A percentile compares a stretch with the other conserved stretches of the same genome.
These are phyloP conservation scores for Mallotus villosus DNA, from an alignment of 2,797 vertebrate genomes.

Conservation along the genomic window DNA sequence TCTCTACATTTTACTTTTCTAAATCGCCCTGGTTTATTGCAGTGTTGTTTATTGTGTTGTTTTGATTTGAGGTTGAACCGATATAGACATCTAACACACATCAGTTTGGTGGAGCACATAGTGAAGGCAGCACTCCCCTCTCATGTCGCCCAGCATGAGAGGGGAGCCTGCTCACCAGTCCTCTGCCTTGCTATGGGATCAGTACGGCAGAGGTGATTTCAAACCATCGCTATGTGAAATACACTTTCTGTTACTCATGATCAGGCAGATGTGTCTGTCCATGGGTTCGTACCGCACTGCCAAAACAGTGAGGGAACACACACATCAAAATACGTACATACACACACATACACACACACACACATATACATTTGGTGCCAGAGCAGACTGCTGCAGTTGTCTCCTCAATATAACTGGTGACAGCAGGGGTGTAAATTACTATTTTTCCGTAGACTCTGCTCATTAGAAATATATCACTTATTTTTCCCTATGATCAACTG, in stretches of 20 bases:
- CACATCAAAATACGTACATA: neutral
- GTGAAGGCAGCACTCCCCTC: neutral
- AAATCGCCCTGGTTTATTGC: too few relatives aligned
- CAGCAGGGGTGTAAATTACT: slow-evolving; percentile 29
- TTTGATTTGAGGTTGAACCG: neutral
- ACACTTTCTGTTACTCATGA: slow-evolving; percentile 34
- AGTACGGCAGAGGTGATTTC: slow-evolving; percentile 38
- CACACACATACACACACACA: neutral
- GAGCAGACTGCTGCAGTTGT: slow-evolving; percentile 7
- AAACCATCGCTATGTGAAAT: slow-evolving; percentile 38
- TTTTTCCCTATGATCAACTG: neutral
- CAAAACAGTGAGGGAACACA: neutral
- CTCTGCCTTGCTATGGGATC: slow-evolving; percentile 26
- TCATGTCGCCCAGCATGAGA: slow-evolving; percentile 3
- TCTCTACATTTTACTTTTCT: too few relatives aligned
- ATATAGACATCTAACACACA: neutral
- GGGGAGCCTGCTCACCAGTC: slow-evolving; percentile 13
- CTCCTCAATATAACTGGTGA: slow-evolving; percentile 20
- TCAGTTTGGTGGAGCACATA: neutral
- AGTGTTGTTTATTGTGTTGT: too few relatives aligned
- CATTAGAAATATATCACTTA: neutral
- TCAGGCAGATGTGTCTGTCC: slow-evolving; percentile 26
- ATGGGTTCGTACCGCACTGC: neutral
- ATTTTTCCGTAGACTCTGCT: slow-evolving; percentile 15
- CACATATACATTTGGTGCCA: neutral